Base-by-base conservation (phyloP, 2,113 vertebrate genomes). In the Erythrocercus mccallii region DNA sequence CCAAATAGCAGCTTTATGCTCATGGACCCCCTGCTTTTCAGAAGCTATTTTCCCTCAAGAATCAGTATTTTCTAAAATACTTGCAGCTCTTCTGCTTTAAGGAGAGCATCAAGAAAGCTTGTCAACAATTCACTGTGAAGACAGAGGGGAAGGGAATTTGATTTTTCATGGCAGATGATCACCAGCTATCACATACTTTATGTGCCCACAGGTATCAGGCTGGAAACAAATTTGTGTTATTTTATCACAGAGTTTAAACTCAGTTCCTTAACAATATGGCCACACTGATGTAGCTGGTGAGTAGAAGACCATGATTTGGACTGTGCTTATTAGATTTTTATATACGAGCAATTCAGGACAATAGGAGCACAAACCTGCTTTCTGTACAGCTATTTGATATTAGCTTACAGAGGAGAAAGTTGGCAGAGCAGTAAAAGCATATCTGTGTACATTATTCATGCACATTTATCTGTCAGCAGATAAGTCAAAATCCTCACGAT, bases 371-470 rank as follows among this genome's bases (percentile, higher is more conserved):
- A 79, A 61, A 6, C 25, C 25, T 48, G 38, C 38, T 68, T 92
- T 66, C 44, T 70, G n/a, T 45, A n/a, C 40, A 64, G n/a, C 71
- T 51, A 37, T 23, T 81, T 85, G 30, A 11, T 51, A 47, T 45
- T 72, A 68, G 53, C 14, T 76, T 80, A 57, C 6, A 72, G 79
- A 88, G 69, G 24, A 90, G 51, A 57, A 93, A 47, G 77, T 17
- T 87, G 61, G 84, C 50, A 60, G 56, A 90, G 47, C 73, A 90
- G 61, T 53, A 60, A 72, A 71, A 89, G 53, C 19, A 3, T 81
- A 85, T 56, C 50, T 72, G 40, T 86, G 69, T 94, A 66, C 88
- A 94, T 97, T 92, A 96, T 90, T 95, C 57, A 92, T 86, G 64
- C 50, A 73, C 83, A 65, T 90, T 90, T 86, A 60, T 68, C 82